Conservation (phyloP, 2,888 invertebrate genomes). For the Euspilapteryx auroguttella region DNA sequence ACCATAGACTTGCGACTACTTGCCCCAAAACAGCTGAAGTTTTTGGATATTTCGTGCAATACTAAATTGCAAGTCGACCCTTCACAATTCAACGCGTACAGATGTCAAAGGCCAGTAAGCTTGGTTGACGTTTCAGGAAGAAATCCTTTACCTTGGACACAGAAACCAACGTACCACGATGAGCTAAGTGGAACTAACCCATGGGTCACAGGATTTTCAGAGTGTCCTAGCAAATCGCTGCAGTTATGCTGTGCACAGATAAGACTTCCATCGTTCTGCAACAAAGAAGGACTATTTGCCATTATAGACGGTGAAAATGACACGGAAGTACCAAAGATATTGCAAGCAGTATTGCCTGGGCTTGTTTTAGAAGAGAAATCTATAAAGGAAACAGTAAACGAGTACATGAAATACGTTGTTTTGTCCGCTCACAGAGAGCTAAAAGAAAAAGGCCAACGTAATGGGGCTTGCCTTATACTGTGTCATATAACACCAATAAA, state of each 20-base stretch:
- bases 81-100: constrained; percentile 76
- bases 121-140: constrained; percentile 84
- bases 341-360: constrained; percentile 78
- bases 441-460: constrained; percentile 72
- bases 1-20: constrained; percentile 74
- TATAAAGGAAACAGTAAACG: constrained; percentile 76
- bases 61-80: constrained; percentile 81
- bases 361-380: constrained; percentile 79
- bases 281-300: constrained; percentile 79
- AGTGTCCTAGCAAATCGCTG: constrained; percentile 75
- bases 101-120: constrained; percentile 79
- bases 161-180: constrained; percentile 50
- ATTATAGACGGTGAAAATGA: constrained; percentile 81
- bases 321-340: constrained; percentile 67
- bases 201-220: constrained; percentile 84
- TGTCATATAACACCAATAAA: constrained; percentile 71
- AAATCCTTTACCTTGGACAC: constrained; percentile 67
- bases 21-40: constrained; percentile 81
- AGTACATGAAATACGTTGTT: constrained; percentile 84
- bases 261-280: constrained; percentile 76
- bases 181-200: constrained; percentile 64
- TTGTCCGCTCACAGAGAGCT: constrained; percentile 78
- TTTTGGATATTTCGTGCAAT: constrained; percentile 84
- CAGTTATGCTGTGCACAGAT: constrained; percentile 79
- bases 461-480: constrained; percentile 72